phyloP scores from a whole-genome alignment of 2,888 invertebrate genomes.

The Exephanes ischioxanthus region DNA sequence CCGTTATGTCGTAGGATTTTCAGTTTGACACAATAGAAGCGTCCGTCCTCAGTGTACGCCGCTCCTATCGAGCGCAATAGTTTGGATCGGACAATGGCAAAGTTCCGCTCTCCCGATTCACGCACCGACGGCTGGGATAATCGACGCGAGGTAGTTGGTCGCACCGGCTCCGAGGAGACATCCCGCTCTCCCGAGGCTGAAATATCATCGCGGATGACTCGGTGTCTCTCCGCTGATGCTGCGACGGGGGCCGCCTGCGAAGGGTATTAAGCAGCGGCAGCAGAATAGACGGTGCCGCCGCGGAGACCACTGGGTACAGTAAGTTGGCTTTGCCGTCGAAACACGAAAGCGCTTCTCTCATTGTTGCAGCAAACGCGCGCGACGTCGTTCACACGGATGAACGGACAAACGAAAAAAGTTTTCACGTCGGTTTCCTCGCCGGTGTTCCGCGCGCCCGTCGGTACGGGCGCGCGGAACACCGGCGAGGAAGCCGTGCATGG shows the following conservation, averaged over 20 bases:
- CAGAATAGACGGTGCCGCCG: not conserved
- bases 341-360: slow-evolving; percentile 6
- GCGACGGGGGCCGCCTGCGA: not conserved
- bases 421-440: not conserved
- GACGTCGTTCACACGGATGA: slow-evolving; percentile 30
- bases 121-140: slow-evolving; percentile 20
- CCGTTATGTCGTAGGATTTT: too few relatives aligned
- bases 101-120: slow-evolving; percentile 17
- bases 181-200: not conserved
- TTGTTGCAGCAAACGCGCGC: slow-evolving; percentile 24
- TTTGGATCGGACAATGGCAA: slow-evolving; percentile 23
- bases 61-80: slow-evolving; percentile 23
- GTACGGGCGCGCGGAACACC: not conserved
- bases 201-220: not conserved
- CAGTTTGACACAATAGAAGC: not conserved
- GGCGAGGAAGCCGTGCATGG: not conserved
- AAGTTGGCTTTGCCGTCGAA: not conserved
- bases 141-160: slow-evolving; percentile 15
- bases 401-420: slow-evolving; percentile 11
- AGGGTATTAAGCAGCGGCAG: not conserved
- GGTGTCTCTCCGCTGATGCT: not conserved
- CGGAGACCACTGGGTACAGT: not conserved
- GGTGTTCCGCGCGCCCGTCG: not conserved
- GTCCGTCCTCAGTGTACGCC: not conserved
- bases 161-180: not conserved